Evolutionary conservation across 2,888 invertebrate genomes (phyloP), one percentile per base, ranked within the genome.

Genomic region (Carcina quercana): DNA sequence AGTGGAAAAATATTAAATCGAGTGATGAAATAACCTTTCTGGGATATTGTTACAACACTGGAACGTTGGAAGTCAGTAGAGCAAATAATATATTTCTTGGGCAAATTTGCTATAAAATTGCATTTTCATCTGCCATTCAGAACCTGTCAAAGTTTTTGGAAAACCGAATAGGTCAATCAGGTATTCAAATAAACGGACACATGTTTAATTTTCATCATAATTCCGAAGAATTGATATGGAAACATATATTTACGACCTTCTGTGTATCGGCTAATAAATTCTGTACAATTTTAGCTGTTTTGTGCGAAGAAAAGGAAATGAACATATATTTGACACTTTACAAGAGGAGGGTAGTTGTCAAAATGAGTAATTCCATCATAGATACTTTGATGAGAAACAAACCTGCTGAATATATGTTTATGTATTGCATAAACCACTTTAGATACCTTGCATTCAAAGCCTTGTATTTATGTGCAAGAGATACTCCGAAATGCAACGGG

Each of bases 201-300:
- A 55, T 80, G 30, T 82, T 85, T 19, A 84, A 80, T 47, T 60
- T 82, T 2, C 34, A 58, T 7, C 54, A 75, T 36, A 82, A 79
- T 30, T 55, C 50, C 30, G 80, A 80, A 54, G 53, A 61, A 37
- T 37, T 64, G 3, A 49, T 82, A 35, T 84, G 83, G 85, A 53
- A 46, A 3, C 76, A 83, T 41, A 49, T 78, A 35, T 85, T 83
- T 44, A 57, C 61, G 3, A 76, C 80, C n/a, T 64, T 75, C 15
- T 79, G 76, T 46, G 44, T 83, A 11, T 80, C 84, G 11, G 83
- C 83, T 0, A 84, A 85, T 46, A 85, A 82, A 50, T 75, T 84
- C 36, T 84, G 84, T 30, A 78, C 83, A 5, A 78, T 80, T 28
- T 43, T 82, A 30, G 64, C 78, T 5, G 41, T 83, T 28, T 12